These are phyloP conservation scores for Disparrhopalites patrizii DNA, from an alignment of 2,888 invertebrate genomes.

Conservation along the genomic window DNA sequence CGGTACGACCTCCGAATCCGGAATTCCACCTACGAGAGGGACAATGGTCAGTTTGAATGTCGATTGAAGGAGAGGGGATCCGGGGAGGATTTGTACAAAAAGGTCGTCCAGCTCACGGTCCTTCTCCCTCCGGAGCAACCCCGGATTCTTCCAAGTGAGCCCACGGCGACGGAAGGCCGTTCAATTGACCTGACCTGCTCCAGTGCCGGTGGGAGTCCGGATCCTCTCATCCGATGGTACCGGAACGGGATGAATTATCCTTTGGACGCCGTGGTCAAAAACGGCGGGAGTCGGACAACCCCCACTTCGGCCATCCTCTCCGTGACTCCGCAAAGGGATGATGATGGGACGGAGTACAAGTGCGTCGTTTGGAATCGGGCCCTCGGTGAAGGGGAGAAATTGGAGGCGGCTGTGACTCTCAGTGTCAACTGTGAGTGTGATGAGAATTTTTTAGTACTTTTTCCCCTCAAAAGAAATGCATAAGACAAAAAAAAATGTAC, in stretches of 20 bases:
- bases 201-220: conserved; percentile 83
- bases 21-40: conserved; percentile 70
- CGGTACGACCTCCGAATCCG: conserved; percentile 83
- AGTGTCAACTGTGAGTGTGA: conserved; percentile 81
- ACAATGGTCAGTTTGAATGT: conserved; percentile 81
- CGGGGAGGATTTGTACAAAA: conserved; percentile 69
- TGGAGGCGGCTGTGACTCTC: conserved; percentile 73
- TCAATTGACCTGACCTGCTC: conserved; percentile 55
- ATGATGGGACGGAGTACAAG: conserved; percentile 76
- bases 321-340: conserved; percentile 73
- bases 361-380: conserved; percentile 88
- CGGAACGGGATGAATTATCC: conserved; percentile 71
- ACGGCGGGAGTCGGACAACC: conserved; percentile 68
- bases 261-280: conserved; percentile 64
- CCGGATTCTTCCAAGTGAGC: conserved; percentile 68
- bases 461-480: background rate
- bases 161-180: conserved; percentile 69
- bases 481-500: background rate
- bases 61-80: conserved; percentile 82
- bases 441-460: background rate
- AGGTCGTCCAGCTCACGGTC: conserved; percentile 77
- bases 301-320: conserved; percentile 71
- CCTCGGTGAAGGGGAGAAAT: conserved; percentile 72
- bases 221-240: conserved; percentile 77
- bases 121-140: conserved; percentile 79